Base-by-base conservation (phyloP, 2,888 invertebrate species). In the Tricholauxania praeusta region DNA sequence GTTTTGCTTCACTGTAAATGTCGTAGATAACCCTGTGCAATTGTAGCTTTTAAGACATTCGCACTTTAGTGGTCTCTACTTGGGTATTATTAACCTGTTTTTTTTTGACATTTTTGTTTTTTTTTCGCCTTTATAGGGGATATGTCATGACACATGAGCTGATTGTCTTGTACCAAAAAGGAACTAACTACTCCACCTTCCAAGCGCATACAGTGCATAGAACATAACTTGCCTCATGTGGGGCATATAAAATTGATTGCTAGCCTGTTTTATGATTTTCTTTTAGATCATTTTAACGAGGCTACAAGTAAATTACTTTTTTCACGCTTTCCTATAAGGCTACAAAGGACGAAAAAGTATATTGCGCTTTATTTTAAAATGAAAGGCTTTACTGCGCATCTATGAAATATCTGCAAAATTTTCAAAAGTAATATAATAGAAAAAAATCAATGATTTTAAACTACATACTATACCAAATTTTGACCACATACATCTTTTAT, bases 231-330 rank as follows among this genome's bases (percentile, higher is more conserved):
- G 57, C n/a, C 47, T 55, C 67, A 67, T 67, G 28, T 55, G 67
- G 67, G 67, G 55, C n/a, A 55, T 32, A 67, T 67, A 57, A 67
- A 67, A 67, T 49, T 67, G 67, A 67, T 67, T 67, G 57, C 49
- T 39, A 67, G 55, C 60, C 32, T 32, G 7, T 67, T 67, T 57
- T 57, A 57, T 17, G 66, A 53, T 64, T 19, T 51, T 66, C 32
- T 53, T 51, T n/a, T 4, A 53, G 52, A 19, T 52, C 32, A 15
- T 62, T 15, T 39, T 62, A 62, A 62, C 60, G 60, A 39, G 60
- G 60, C 32, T 15, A 32, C 28, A 12, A 62, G 60, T 32, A 60
- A 60, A 60, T 60, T 60, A 32, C 39, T 4, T 39, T 14, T n/a
- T 60, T 39, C 12, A 28, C 32, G 3, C 32, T 39, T 10, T 39